Evolutionary conservation across 2,113 vertebrate genomes (phyloP), one percentile per base, ranked within the genome.

Genomic region (Sebastes schlegelii): DNA sequence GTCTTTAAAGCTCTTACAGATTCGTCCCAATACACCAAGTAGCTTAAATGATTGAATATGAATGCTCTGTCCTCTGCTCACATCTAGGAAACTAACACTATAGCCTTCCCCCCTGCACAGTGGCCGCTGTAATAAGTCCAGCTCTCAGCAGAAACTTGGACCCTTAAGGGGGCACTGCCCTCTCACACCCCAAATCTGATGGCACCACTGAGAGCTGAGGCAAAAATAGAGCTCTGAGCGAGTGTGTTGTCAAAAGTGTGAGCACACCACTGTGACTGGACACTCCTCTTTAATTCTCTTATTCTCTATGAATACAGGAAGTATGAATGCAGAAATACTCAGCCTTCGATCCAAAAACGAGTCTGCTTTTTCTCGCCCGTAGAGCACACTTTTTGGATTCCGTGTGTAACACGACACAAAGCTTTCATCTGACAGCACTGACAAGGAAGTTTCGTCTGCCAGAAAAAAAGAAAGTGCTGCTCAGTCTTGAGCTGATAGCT

Each of bases 211-310:
- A 76, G 66, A 70, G 69, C 34, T 46, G 45, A 68, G 19, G 73
- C 65, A 62, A 72, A 88, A 89, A 87, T 79, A 91, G 68, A 76
- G 46, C 34, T 46, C 70, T 52, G 45, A 82, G 12, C 40, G 2
- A 80, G 43, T 34, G 43, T 51, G 55, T 21, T 78, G 74, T 65
- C 57, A 48, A 49, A 58, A 45, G 80, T 74, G 75, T 26, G 72
- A 86, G 23, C 34, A 49, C 58, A 1, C 26, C 55, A n/a, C 43
- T 43, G 34, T 34, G 74, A 46, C 2, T 13, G 0, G 60, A 45
- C 34, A 13, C 65, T 62, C n/a, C 46, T 45, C 69, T 54, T 11
- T 9, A 5, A 34, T 51, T 63, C 11, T 34, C 11, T 34, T 64
- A 11, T 14, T 11, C 11, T 8, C 3, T 58, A 40, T 14, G 11